Percentiles rank a stretch among this genome's conserved stretches.
phyloP scores from a whole-genome alignment of 2,888 invertebrate genomes.

The Ichneumoninae sp. region DNA sequence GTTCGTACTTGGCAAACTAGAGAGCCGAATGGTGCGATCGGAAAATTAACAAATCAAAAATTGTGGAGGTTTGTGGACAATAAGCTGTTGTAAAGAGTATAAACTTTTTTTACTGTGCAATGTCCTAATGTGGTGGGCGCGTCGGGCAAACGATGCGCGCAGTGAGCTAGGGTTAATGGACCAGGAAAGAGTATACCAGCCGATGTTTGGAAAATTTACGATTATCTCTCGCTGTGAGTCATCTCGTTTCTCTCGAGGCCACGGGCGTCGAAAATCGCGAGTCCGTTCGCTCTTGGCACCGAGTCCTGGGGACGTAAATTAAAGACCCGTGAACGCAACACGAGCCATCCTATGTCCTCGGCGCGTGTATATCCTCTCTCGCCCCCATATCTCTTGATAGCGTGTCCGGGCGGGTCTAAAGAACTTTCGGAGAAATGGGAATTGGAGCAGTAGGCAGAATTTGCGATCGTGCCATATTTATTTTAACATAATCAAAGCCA shows the following conservation, averaged over 20 bases:
- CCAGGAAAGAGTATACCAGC: background rate
- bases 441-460: background rate
- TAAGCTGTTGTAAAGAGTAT: no score
- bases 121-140: background rate
- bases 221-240: conserved; percentile 7
- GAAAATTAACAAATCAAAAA: no score
- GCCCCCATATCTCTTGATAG: background rate
- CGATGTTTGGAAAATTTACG: conserved; percentile 26
- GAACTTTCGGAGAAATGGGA: background rate
- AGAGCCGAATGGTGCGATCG: no score
- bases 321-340: conserved; percentile 29
- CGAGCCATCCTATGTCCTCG: conserved; percentile 23
- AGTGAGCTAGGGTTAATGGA: background rate
- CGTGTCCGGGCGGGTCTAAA: background rate
- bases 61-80: no score
- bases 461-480: background rate
- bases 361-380: conserved; percentile 25
- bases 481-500: background rate
- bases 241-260: conserved; percentile 20
- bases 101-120: no score
- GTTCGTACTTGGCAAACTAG: no score
- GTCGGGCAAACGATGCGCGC: background rate
- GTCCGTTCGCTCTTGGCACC: conserved; percentile 54
- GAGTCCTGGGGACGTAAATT: conserved; percentile 51
- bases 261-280: conserved; percentile 38